Evolutionary conservation across 2,888 invertebrate species (phyloP).

Genomic region (Keiferia lycopersicella): DNA sequence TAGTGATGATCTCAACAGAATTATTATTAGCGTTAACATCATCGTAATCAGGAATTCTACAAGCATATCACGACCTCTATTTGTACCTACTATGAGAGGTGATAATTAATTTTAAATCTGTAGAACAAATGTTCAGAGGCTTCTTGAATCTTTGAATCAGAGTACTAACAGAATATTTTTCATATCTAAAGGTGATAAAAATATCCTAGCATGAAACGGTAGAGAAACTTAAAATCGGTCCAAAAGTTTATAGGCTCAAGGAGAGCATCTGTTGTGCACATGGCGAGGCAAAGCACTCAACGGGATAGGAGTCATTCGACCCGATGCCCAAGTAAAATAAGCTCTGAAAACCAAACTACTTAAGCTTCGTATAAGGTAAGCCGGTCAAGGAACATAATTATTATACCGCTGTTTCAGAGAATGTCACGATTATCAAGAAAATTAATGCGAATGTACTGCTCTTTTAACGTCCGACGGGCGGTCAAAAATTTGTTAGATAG

Average conservation of each 20-base stretch:
- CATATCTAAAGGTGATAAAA: neutral
- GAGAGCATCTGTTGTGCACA: conserved; percentile 74
- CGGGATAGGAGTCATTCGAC: conserved; percentile 64
- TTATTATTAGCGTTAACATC: conserved; percentile 37
- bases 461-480: neutral
- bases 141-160: neutral
- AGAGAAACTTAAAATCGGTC: conserved; percentile 40
- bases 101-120: neutral
- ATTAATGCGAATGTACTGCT: conserved; percentile 43
- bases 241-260: conserved; percentile 48
- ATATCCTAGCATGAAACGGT: neutral
- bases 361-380: conserved; percentile 54
- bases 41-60: conserved; percentile 45
- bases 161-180: neutral
- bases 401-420: conserved; percentile 40
- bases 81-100: neutral
- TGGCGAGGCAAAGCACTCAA: conserved; percentile 62
- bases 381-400: conserved; percentile 61
- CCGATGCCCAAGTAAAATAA: conserved; percentile 43
- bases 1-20: conserved; percentile 60
- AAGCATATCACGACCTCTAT: conserved; percentile 33
- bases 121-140: neutral
- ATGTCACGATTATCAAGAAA: conserved; percentile 43
- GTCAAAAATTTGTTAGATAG: neutral
- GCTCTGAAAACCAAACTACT: conserved; percentile 51